Evolutionary conservation across 2,888 invertebrate species (phyloP).

Genomic region (Nomada fucata): DNA sequence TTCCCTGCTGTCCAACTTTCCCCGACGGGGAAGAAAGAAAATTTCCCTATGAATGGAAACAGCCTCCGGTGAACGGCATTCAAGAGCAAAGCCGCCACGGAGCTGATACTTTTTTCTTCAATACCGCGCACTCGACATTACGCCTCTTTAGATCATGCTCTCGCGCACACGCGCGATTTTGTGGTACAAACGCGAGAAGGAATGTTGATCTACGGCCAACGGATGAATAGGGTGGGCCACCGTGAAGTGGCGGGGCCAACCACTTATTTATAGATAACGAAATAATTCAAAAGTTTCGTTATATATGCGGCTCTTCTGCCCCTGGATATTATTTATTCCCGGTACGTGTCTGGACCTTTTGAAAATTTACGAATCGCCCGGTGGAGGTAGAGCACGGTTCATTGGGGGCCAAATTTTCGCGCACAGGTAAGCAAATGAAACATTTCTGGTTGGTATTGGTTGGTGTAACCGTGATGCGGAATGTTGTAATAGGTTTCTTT

Average conservation of each 20-base stretch:
- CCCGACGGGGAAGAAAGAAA: conserved; percentile 18
- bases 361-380: background rate
- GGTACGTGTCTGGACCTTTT: background rate
- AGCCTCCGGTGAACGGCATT: conserved; percentile 23
- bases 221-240: conserved; percentile 21
- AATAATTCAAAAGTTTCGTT: conserved; percentile 46
- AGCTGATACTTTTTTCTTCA: conserved; percentile 21
- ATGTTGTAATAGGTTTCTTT: too few relatives aligned
- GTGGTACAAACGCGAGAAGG: conserved; percentile 17
- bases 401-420: background rate
- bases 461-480: too few relatives aligned
- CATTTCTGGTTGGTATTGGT: too few relatives aligned
- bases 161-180: background rate
- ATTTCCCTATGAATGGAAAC: conserved; percentile 44
- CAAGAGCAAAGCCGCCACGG: conserved; percentile 20
- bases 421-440: too few relatives aligned
- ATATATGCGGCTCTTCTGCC: conserved; percentile 19
- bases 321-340: conserved; percentile 19
- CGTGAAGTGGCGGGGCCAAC: conserved; percentile 3
- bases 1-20: conserved; percentile 12
- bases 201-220: conserved; percentile 27
- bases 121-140: conserved; percentile 16
- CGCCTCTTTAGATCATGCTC: conserved; percentile 5
- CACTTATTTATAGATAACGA: conserved; percentile 33
- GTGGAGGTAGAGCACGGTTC: background rate